phyloP scores from a whole-genome alignment of 2,888 invertebrate species.

The Alentia gelatinosa region DNA sequence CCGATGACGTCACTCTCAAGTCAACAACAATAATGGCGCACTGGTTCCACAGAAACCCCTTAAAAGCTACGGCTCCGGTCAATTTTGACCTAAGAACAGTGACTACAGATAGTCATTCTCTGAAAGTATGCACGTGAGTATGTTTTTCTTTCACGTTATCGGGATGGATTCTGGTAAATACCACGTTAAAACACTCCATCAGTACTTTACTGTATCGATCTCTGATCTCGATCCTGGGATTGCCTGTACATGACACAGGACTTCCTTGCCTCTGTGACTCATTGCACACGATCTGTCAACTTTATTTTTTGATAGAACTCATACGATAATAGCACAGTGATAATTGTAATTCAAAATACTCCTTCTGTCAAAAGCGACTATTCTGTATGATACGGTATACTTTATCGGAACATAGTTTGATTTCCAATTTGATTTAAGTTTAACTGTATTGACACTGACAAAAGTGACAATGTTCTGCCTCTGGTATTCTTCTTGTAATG shows the following conservation, averaged over 20 bases:
- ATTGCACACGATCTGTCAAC: no score
- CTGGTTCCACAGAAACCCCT: constrained; percentile 86
- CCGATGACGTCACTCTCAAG: constrained; percentile 45
- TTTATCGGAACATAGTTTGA: no score
- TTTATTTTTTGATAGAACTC: no score
- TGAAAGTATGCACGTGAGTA: constrained; percentile 83
- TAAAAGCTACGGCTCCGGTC: constrained; percentile 84
- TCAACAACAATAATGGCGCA: constrained; percentile 82
- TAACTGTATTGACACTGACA: neutral
- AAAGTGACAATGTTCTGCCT: neutral
- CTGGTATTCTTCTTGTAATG: neutral
- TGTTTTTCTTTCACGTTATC: neutral
- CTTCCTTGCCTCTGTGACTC: neutral
- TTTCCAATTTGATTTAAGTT: no score
- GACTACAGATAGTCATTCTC: constrained; percentile 81
- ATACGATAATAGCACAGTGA: no score
- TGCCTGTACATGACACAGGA: neutral
- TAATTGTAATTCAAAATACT: no score
- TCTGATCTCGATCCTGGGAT: no score
- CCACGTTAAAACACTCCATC: neutral
- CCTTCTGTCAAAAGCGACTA: no score
- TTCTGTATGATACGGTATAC: no score
- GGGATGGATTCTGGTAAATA: neutral
- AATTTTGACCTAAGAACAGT: constrained; percentile 82
- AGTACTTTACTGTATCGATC: neutral